A percentile compares a stretch with the other conserved stretches of the same genome.
These are phyloP conservation scores for Ageneiosus marmoratus DNA, from an alignment of 2,113 vertebrate genomes.

Conservation along the genomic window DNA sequence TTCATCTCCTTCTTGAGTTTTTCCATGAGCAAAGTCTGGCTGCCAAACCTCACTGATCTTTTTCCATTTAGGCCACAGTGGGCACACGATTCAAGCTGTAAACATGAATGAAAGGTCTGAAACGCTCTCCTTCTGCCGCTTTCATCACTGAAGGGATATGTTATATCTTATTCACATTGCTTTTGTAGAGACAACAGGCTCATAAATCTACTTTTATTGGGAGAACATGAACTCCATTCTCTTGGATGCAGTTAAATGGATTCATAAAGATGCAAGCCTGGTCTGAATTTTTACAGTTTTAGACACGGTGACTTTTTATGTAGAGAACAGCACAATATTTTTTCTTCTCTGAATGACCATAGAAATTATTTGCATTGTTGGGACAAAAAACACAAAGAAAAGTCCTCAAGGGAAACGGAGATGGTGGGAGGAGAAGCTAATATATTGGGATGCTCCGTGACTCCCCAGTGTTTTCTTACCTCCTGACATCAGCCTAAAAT, in stretches of 20 bases:
- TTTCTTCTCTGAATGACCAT: neutral
- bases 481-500: conserved; percentile 52
- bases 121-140: conserved; percentile 44
- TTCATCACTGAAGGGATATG: conserved; percentile 44
- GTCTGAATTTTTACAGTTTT: conserved; percentile 35
- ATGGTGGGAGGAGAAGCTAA: conserved; percentile 16
- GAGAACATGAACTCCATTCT: conserved; percentile 52
- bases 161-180: conserved; percentile 57
- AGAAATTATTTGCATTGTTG: conserved; percentile 7
- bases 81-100: conserved; percentile 48
- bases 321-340: neutral
- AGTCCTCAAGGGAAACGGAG: conserved; percentile 19
- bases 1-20: conserved; percentile 32
- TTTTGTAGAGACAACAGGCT: conserved; percentile 52
- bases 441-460: conserved; percentile 57
- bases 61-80: conserved; percentile 44
- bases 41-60: conserved; percentile 47
- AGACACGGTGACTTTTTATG: neutral
- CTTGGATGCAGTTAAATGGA: conserved; percentile 46
- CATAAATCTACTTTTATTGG: conserved; percentile 65
- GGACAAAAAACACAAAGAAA: neutral
- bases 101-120: conserved; percentile 59
- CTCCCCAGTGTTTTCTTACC: conserved; percentile 46
- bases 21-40: conserved; percentile 48
- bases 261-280: conserved; percentile 36